Conservation (phyloP, 2,888 invertebrate species). For the Teleiodes luculella region DNA sequence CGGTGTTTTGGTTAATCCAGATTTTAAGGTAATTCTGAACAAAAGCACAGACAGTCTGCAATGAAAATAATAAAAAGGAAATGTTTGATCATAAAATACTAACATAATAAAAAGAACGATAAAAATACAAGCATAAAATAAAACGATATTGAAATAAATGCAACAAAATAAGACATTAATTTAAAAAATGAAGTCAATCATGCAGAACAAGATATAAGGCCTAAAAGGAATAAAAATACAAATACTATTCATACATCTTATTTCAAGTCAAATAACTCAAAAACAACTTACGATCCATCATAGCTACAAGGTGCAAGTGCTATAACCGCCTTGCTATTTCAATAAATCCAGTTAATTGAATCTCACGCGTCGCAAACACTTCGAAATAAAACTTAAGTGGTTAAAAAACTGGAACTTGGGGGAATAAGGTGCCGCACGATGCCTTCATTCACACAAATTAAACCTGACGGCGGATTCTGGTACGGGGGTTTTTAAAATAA, state of each 20-base stretch:
- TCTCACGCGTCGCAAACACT: slow-evolving; percentile 2
- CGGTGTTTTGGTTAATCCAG: too few species aligned
- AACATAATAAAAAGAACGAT: neutral
- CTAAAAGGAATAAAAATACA: neutral
- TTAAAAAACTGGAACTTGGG: neutral
- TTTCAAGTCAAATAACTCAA: neutral
- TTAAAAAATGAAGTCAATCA: too few species aligned
- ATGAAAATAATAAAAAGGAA: too few species aligned
- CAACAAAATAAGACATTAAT: too few species aligned
- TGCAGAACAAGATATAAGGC: neutral
- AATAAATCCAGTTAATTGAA: slow-evolving; percentile 20
- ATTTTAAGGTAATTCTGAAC: too few species aligned
- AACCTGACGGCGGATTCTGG: slow-evolving; percentile 16
- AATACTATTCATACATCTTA: slow-evolving; percentile 1
- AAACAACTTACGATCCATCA: neutral
- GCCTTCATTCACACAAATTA: slow-evolving; percentile 34
- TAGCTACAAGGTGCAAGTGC: slow-evolving; percentile 7
- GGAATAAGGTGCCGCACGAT: slow-evolving; percentile 8
- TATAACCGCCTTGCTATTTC: slow-evolving; percentile 3
- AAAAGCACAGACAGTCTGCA: too few species aligned
- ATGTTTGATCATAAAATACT: too few species aligned
- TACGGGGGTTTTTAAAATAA: neutral
- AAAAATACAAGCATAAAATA: too few species aligned
- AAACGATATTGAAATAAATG: too few species aligned
- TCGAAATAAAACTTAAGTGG: neutral